Conservation (phyloP, 2,888 invertebrate genomes). For the Hedychridium roseum region DNA sequence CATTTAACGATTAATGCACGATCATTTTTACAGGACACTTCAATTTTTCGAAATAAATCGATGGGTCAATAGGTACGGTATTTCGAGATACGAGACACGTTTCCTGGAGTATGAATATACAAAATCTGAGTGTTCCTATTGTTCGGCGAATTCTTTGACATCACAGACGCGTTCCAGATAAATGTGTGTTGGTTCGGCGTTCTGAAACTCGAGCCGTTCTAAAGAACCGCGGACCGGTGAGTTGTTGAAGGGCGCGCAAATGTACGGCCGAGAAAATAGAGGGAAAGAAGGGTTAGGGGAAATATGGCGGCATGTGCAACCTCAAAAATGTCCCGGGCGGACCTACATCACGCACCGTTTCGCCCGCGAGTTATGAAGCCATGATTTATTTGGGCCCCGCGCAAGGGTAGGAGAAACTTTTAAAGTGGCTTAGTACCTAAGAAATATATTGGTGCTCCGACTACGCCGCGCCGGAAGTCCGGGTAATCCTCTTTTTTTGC, state of each 20-base stretch:
- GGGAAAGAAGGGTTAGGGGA: background rate
- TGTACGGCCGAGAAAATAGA: background rate
- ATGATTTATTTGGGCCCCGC: constrained; percentile 29
- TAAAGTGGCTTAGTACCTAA: constrained; percentile 25
- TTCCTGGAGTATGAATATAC: no score
- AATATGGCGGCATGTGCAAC: constrained; percentile 29
- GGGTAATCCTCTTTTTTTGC: constrained; percentile 3
- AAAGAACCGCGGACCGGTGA: background rate
- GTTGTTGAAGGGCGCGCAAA: background rate
- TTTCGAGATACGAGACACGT: no score
- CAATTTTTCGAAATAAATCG: no score
- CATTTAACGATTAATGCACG: no score
- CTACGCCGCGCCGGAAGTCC: constrained; percentile 2
- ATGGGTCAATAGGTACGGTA: no score
- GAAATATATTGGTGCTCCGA: constrained; percentile 20
- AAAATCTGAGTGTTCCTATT: no score
- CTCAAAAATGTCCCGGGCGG: constrained; percentile 27
- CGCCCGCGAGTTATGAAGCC: constrained; percentile 21
- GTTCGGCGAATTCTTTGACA: no score
- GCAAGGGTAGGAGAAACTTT: constrained; percentile 21
- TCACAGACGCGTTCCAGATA: no score
- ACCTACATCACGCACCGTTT: constrained; percentile 22
- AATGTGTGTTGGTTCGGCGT: background rate
- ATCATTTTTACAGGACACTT: no score
- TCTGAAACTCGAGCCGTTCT: background rate